A percentile compares a stretch with the other conserved stretches of the same genome.
Conservation (phyloP, 2,113 vertebrate genomes). For the Charadrius vociferus region DNA sequence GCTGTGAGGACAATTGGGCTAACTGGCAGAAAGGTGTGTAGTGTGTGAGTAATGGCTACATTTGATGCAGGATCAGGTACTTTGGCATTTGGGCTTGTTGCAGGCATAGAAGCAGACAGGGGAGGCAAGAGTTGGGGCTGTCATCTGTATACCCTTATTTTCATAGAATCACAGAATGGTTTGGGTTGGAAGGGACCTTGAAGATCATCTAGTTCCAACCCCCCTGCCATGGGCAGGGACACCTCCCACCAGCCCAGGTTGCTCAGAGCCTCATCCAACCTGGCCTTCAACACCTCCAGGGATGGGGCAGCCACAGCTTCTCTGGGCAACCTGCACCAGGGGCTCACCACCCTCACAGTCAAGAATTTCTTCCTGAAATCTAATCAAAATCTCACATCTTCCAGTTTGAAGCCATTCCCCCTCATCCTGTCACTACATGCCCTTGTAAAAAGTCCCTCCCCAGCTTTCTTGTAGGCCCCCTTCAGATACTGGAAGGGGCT, state of each 20-base stretch:
- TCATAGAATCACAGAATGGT: not conserved
- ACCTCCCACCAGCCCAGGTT: not conserved
- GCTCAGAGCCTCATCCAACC: not conserved
- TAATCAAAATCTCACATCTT: not conserved
- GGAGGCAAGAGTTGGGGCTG: not conserved
- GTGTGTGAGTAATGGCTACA: fast-evolving
- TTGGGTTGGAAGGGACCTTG: not conserved
- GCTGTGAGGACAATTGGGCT: not conserved
- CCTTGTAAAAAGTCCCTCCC: not conserved
- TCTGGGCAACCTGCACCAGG: not conserved
- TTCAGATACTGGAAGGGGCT: not conserved
- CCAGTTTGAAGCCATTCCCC: not conserved
- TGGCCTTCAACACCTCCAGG: not conserved
- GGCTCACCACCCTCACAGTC: not conserved
- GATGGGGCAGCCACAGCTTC: not conserved
- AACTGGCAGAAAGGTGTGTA: not conserved
- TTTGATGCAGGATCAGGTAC: not conserved
- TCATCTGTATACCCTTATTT: not conserved
- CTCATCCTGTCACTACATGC: not conserved
- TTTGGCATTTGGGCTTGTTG: not conserved
- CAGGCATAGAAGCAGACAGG: not conserved
- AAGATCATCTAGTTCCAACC: not conserved
- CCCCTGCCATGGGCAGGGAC: not conserved
- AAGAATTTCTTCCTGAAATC: not conserved
- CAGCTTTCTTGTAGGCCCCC: not conserved